phyloP scores from a whole-genome alignment of 2,113 vertebrate species.

The Gallinago paraguaiae region DNA sequence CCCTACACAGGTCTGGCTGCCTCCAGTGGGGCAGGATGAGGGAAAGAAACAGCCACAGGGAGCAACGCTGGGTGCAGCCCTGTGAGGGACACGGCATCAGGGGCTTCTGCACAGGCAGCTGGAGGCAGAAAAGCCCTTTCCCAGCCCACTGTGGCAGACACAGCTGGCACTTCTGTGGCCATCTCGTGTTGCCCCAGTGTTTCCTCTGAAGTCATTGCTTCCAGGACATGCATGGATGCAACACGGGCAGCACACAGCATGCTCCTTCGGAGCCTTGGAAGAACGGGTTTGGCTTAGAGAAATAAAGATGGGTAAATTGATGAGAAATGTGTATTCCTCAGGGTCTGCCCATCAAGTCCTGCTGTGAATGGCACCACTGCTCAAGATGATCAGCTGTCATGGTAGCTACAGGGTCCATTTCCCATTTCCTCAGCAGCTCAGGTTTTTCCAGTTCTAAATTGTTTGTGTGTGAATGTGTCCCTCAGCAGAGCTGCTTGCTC shows the following conservation, averaged over 20 bases:
- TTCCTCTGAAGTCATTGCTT: background rate
- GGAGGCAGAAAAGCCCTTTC: background rate
- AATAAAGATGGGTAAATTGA: background rate
- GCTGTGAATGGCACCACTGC: background rate
- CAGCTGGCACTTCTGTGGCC: background rate
- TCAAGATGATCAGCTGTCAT: rapidly evolving
- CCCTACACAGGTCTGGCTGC: background rate
- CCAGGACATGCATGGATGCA: background rate
- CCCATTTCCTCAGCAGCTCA: background rate
- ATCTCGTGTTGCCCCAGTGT: background rate
- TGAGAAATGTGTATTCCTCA: background rate
- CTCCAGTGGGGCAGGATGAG: background rate
- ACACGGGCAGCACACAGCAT: rapidly evolving
- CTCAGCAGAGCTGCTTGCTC: background rate
- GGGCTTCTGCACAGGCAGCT: background rate
- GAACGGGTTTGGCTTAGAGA: background rate
- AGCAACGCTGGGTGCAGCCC: background rate
- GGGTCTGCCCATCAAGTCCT: background rate
- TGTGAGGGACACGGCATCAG: background rate
- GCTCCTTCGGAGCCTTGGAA: background rate
- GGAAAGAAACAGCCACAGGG: rapidly evolving
- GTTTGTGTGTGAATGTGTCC: background rate
- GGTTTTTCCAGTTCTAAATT: background rate
- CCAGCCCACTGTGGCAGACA: background rate
- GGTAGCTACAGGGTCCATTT: background rate